Evolutionary conservation across 1,140 invertebrate genomes (phyloP), one percentile per base, ranked within the genome.

Genomic region (Temnothorax curvispinosus): DNA sequence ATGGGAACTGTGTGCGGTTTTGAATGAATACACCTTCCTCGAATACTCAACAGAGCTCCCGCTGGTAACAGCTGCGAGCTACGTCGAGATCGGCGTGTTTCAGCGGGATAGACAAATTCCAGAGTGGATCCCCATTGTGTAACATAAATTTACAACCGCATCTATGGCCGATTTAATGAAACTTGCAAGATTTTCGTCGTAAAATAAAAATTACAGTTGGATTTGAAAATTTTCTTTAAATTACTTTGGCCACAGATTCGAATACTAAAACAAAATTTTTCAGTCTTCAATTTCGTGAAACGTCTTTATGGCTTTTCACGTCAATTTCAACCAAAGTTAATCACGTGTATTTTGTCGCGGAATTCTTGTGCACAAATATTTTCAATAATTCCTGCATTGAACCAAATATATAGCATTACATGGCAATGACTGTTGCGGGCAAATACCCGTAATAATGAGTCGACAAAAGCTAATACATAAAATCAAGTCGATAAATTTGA

Each of bases 21-120:
- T 71, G 72, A 89, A 89, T 78, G 77, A 90, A 71, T 88, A 85
- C 56, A 80, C 87, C 84, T 88, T 90, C 76, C 69, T 89, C 85
- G 87, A 85, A 87, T 87, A 72, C n/a, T 72, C 38, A 85, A 65
- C 32, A 69, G 81, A 87, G 58, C 81, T 65, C 80, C 88, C 62
- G 89, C 89, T 90, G 88, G 78, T 80, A 89, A 80, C 80, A 86
- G 62, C 86, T 81, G 86, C 71, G 58, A 78, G 67, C 87, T 65
- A 81, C 82, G 69, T 76, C 69, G 71, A 87, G 60, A 77, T 80
- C 85, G 67, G 50, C 77, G 52, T 87, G 89, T 77, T 87, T 62
- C 21, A 38, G 21, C 38, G 35, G 52, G 52, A 90, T 54, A 88
- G 86, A 89, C 84, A 89, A 89, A 52, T 89, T 4, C 60, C 38